Percentiles rank a stretch among this genome's conserved stretches.
Conservation (phyloP, 2,797 vertebrate species). For the Trachurus trachurus region DNA sequence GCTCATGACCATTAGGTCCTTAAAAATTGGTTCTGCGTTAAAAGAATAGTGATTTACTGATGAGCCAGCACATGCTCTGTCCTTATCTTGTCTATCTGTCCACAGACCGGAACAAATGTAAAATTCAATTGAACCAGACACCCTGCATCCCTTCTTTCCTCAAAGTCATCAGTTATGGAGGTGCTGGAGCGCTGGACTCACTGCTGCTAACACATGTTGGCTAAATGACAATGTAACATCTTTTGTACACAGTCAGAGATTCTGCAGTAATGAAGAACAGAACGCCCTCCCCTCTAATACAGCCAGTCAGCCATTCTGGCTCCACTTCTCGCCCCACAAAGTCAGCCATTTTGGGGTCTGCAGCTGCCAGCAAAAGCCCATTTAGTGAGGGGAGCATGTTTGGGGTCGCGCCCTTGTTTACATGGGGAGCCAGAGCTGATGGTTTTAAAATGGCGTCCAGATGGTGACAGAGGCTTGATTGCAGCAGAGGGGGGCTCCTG, state of each 20-base stretch:
- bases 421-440: conserved; percentile 81
- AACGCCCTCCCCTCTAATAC: conserved; percentile 36
- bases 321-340: conserved; percentile 58
- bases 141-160: background rate
- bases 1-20: conserved; percentile 3
- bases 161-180: conserved; percentile 9
- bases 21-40: background rate
- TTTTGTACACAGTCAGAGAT: conserved; percentile 49
- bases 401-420: conserved; percentile 84
- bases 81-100: background rate
- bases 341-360: conserved; percentile 80
- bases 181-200: background rate
- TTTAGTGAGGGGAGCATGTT: conserved; percentile 81
- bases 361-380: conserved; percentile 78
- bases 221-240: conserved; percentile 36
- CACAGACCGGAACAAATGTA: background rate
- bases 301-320: conserved; percentile 67
- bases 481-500: conserved; percentile 75
- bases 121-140: background rate
- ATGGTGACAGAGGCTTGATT: conserved; percentile 84
- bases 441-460: conserved; percentile 87
- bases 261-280: conserved; percentile 51
- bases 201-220: conserved; percentile 22
- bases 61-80: conserved; percentile 15
- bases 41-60: background rate